Conservation (phyloP, 2,797 vertebrate genomes). For the Alauda arvensis region DNA sequence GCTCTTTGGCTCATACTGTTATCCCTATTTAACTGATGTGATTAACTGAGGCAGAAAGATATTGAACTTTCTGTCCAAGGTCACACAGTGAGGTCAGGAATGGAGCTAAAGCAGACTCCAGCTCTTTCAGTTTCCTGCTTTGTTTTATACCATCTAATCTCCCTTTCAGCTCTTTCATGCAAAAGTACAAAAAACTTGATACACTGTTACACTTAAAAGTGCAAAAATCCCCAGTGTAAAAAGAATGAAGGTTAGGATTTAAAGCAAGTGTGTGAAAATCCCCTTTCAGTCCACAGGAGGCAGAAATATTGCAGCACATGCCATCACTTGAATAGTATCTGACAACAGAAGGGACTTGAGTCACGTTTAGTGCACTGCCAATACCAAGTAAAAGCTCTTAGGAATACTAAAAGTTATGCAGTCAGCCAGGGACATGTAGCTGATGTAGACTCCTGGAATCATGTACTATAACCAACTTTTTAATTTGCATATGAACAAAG, state of each 20-base stretch:
- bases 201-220: background rate
- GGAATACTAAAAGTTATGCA: background rate
- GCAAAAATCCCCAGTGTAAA: background rate
- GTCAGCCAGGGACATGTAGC: background rate
- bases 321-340: background rate
- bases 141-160: conserved; percentile 1
- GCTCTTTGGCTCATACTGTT: background rate
- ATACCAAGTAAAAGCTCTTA: background rate
- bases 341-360: background rate
- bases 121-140: conserved; percentile 11
- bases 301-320: background rate
- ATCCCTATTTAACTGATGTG: conserved; percentile 15
- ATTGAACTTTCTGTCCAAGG: conserved; percentile 52
- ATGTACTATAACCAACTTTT: background rate
- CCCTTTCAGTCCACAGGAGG: background rate
- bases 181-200: background rate
- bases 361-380: background rate
- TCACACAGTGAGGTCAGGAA: conserved; percentile 29
- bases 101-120: conserved; percentile 15
- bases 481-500: background rate
- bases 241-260: background rate
- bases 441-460: background rate
- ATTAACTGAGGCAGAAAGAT: conserved; percentile 44
- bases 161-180: background rate
- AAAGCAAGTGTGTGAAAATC: background rate